Evolutionary conservation across 2,113 vertebrate species (phyloP).

Genomic region (Salvelinus namaycush): DNA sequence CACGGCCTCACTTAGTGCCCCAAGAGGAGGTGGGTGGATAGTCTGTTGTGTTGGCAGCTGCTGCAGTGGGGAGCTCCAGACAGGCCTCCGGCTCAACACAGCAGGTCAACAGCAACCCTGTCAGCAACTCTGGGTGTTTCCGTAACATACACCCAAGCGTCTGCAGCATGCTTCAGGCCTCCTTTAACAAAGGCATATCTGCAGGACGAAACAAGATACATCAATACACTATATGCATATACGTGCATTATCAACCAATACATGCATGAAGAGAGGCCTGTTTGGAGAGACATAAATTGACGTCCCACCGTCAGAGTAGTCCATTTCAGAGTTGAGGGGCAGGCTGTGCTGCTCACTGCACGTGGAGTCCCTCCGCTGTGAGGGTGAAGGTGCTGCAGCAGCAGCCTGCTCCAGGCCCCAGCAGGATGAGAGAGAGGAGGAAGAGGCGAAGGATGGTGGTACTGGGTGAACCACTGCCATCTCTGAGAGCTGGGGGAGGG

Average conservation of each 20-base stretch:
- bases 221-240: not conserved
- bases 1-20: constrained; percentile 21
- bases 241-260: not conserved
- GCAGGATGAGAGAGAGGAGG: constrained; percentile 59
- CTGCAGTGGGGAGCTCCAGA: constrained; percentile 30
- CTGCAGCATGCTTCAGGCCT: constrained; percentile 80
- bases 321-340: constrained; percentile 86
- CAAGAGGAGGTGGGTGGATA: not conserved
- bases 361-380: constrained; percentile 75
- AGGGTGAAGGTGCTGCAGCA: constrained; percentile 68
- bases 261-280: constrained; percentile 33
- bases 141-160: constrained; percentile 9
- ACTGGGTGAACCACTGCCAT: constrained; percentile 88
- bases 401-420: constrained; percentile 81
- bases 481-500: constrained; percentile 83
- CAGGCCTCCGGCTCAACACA: constrained; percentile 42
- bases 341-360: constrained; percentile 90
- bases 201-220: constrained; percentile 22
- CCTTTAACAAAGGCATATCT: constrained; percentile 97
- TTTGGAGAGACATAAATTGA: not conserved
- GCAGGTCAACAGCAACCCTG: constrained; percentile 31
- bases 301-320: constrained; percentile 89
- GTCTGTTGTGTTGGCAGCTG: constrained; percentile 39
- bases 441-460: constrained; percentile 68
- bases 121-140: constrained; percentile 11